phyloP scores from a whole-genome alignment of 2,888 invertebrate species.

The Corbicula japonica region DNA sequence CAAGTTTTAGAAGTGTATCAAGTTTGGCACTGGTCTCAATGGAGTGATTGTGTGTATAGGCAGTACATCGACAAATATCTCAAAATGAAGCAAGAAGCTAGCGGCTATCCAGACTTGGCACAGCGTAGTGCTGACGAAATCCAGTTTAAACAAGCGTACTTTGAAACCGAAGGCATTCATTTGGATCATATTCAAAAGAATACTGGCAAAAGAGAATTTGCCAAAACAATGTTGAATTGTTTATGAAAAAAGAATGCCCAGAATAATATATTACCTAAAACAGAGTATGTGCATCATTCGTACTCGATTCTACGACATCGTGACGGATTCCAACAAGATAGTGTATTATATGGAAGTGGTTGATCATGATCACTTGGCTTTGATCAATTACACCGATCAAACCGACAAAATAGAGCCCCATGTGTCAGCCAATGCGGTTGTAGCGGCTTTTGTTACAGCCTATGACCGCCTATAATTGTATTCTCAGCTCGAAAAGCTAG shows the following conservation, averaged over 20 bases:
- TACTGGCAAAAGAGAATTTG: conserved; percentile 3
- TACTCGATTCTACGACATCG: not conserved
- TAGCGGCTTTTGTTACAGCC: conserved; percentile 7
- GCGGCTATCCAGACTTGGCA: conserved; percentile 1
- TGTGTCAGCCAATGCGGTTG: not conserved
- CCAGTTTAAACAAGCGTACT: not conserved
- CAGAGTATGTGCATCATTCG: no score
- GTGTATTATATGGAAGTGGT: not conserved
- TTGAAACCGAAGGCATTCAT: not conserved
- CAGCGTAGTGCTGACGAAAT: not conserved
- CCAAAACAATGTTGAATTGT: not conserved
- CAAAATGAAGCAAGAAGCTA: not conserved
- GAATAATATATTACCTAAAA: conserved; percentile 2
- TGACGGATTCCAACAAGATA: not conserved
- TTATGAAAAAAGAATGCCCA: not conserved
- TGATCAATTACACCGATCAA: conserved; percentile 2
- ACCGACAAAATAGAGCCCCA: not conserved
- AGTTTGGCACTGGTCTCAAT: not conserved
- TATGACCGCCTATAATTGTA: conserved; percentile 7
- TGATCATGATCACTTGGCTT: not conserved
- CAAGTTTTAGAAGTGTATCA: not conserved
- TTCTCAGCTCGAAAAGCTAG: not conserved
- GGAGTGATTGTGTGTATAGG: not conserved
- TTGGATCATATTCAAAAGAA: not conserved
- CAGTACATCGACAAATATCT: conserved; percentile 3